phyloP scores from a whole-genome alignment of 2,888 invertebrate genomes.

The Brachylomia viminalis region DNA sequence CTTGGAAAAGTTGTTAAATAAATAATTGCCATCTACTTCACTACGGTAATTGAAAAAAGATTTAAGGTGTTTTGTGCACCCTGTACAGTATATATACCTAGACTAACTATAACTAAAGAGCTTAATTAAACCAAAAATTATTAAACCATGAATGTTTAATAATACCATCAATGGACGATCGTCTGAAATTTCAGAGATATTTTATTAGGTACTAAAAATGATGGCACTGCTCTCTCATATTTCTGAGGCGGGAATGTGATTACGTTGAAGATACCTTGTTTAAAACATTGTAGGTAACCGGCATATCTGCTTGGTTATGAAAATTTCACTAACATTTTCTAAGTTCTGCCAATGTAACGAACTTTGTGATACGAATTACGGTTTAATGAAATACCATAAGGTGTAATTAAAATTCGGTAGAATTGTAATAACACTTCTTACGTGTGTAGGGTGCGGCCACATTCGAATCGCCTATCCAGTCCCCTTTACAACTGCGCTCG shows the following conservation, averaged over 20 bases:
- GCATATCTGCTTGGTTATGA: constrained; percentile 63
- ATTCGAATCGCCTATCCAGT: constrained; percentile 41
- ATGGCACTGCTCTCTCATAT: constrained; percentile 53
- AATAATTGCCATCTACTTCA: constrained; percentile 8
- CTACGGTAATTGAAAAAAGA: background rate
- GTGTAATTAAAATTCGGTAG: constrained; percentile 63
- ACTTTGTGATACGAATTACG: constrained; percentile 53
- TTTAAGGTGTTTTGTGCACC: background rate
- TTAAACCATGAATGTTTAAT: constrained; percentile 24
- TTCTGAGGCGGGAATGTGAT: constrained; percentile 64
- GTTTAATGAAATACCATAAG: constrained; percentile 63
- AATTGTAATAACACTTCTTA: constrained; percentile 64
- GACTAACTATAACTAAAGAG: background rate
- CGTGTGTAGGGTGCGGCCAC: constrained; percentile 45
- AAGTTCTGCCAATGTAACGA: constrained; percentile 54
- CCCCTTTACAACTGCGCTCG: constrained; percentile 52
- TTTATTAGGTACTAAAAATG: constrained; percentile 50
- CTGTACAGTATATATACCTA: too few species aligned
- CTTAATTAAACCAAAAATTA: constrained; percentile 3
- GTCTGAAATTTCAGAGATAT: constrained; percentile 51
- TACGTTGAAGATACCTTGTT: constrained; percentile 58
- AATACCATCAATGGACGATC: constrained; percentile 27
- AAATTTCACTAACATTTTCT: constrained; percentile 61
- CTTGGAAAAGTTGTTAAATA: constrained; percentile 18
- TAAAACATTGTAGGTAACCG: constrained; percentile 51